A percentile compares a stretch with the other conserved stretches of the same genome.
Conservation (phyloP, 2,797 vertebrate genomes). For the Cichlasoma orientale region DNA sequence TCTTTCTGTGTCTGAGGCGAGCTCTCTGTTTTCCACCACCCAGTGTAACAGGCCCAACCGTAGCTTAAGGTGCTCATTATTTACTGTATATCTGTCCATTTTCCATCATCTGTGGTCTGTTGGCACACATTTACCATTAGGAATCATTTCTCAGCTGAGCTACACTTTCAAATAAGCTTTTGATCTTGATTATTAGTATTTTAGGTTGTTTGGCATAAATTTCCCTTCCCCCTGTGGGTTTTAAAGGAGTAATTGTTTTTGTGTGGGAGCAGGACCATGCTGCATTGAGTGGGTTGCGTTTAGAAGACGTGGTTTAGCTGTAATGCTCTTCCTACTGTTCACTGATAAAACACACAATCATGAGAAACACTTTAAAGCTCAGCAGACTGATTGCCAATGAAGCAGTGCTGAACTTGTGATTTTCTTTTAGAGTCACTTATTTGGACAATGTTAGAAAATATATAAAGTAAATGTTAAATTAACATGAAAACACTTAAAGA, state of each 20-base stretch:
- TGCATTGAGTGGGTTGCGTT: constrained; percentile 37
- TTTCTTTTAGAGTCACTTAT: background rate
- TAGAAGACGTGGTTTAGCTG: constrained; percentile 40
- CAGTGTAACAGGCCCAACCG: constrained; percentile 18
- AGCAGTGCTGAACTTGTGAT: background rate
- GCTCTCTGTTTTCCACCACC: constrained; percentile 44
- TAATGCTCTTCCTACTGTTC: constrained; percentile 50
- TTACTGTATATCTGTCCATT: constrained; percentile 38
- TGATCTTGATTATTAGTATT: constrained; percentile 47
- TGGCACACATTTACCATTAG: constrained; percentile 24
- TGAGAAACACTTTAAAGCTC: constrained; percentile 12
- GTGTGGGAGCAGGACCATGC: constrained; percentile 31
- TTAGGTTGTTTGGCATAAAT: constrained; percentile 32
- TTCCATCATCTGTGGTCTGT: constrained; percentile 47
- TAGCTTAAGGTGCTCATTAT: constrained; percentile 46
- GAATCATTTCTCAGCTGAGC: constrained; percentile 24
- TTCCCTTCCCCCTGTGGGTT: constrained; percentile 20
- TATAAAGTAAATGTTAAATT: background rate
- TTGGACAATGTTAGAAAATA: background rate
- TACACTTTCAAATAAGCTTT: constrained; percentile 32
- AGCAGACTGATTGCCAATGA: background rate
- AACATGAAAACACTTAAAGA: background rate
- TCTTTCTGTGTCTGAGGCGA: constrained; percentile 25
- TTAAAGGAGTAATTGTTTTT: constrained; percentile 41
- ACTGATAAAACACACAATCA: constrained; percentile 31